A percentile compares a stretch with the other conserved stretches of the same genome.
Conservation (phyloP, 2,888 invertebrate genomes). For the Pedicia rivosa region DNA sequence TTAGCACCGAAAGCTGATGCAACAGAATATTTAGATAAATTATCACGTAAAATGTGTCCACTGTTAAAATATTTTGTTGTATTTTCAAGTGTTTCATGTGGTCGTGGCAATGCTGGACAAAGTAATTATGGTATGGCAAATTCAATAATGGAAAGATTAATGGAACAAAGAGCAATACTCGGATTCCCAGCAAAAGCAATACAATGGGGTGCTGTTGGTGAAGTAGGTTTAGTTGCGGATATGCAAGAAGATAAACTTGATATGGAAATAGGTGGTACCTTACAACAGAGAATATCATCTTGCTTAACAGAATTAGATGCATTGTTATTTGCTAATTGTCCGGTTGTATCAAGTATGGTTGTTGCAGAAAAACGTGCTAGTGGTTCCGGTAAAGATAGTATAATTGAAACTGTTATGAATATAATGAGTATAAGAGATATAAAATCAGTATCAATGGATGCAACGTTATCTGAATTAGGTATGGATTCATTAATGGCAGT, state of each 20-base stretch:
- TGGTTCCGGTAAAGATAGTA: conserved; percentile 41
- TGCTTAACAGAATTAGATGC: conserved; percentile 59
- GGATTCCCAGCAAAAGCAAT: conserved; percentile 69
- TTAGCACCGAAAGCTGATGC: conserved; percentile 68
- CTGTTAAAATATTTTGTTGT: conserved; percentile 60
- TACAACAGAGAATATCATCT: conserved; percentile 72
- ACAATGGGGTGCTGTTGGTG: conserved; percentile 89
- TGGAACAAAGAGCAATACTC: conserved; percentile 50
- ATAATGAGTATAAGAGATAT: conserved; percentile 50
- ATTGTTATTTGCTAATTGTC: conserved; percentile 50
- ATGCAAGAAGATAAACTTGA: conserved; percentile 53
- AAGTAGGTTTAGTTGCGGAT: conserved; percentile 68
- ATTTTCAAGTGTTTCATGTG: conserved; percentile 84
- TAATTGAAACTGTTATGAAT: conserved; percentile 56
- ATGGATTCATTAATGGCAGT: conserved; percentile 97
- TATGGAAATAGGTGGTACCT: conserved; percentile 58
- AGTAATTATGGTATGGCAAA: conserved; percentile 84
- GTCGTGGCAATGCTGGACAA: conserved; percentile 83
- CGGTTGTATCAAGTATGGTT: conserved; percentile 69
- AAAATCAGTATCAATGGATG: conserved; percentile 51
- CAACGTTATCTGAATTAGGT: conserved; percentile 75
- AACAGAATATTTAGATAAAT: conserved; percentile 57
- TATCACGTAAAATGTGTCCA: conserved; percentile 41
- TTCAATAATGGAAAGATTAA: conserved; percentile 77
- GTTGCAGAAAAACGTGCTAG: conserved; percentile 66